Conservation (phyloP, 30 jellyfish, hydroid and myxozoan species). For the Chrysaora quinquecirrha region DNA sequence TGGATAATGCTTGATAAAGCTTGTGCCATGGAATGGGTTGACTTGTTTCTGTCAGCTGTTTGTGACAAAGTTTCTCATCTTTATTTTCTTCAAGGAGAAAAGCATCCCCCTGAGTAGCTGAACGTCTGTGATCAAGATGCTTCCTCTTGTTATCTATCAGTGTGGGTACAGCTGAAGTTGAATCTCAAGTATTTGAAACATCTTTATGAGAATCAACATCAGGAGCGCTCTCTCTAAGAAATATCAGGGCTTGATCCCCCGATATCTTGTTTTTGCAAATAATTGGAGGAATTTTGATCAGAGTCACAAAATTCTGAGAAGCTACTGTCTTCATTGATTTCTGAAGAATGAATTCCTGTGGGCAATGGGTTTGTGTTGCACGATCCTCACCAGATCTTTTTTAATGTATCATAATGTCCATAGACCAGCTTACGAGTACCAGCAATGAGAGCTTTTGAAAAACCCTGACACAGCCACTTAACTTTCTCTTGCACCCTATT, state of each 20-base stretch:
- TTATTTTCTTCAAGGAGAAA: constrained; percentile 34
- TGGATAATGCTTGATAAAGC: background rate
- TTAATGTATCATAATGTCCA: constrained; percentile 50
- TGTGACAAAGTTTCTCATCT: constrained; percentile 6
- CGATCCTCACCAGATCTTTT: constrained; percentile 60
- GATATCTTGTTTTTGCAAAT: background rate
- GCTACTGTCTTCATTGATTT: background rate
- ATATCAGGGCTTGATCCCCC: background rate
- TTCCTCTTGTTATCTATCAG: constrained; percentile 56
- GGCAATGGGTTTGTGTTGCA: constrained; percentile 40
- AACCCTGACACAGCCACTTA: constrained; percentile 57
- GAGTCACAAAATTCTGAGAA: background rate
- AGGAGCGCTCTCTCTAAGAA: background rate
- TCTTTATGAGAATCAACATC: background rate
- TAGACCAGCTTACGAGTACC: constrained; percentile 56
- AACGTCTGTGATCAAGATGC: constrained; percentile 44
- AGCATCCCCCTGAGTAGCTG: constrained; percentile 56
- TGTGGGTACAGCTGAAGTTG: constrained; percentile 46
- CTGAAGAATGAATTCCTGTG: constrained; percentile 33
- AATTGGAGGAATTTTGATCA: background rate
- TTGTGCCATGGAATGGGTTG: background rate
- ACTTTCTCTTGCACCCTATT: constrained; percentile 63
- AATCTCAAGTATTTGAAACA: background rate
- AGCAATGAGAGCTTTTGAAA: constrained; percentile 53
- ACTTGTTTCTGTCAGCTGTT: background rate